Evolutionary conservation across 2,797 vertebrate genomes (phyloP).

Genomic region (Pygocentrus nattereri): DNA sequence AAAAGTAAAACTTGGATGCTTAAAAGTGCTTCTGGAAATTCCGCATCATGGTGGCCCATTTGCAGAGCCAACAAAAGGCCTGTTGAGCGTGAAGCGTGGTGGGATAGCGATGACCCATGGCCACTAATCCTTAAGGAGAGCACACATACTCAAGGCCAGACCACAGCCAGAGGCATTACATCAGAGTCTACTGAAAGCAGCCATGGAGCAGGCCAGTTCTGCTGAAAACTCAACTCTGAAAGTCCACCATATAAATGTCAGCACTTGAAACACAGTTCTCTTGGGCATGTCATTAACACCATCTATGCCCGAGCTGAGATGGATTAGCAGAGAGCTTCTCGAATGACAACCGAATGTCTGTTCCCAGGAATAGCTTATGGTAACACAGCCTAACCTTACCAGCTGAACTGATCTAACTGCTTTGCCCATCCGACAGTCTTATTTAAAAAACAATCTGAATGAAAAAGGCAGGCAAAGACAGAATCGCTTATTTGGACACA

Average conservation of each 20-base stretch:
- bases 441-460: neutral
- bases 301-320: conserved; percentile 55
- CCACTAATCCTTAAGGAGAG: conserved; percentile 51
- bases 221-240: neutral
- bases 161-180: conserved; percentile 20
- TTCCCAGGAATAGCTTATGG: conserved; percentile 67
- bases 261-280: conserved; percentile 44
- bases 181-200: conserved; percentile 18
- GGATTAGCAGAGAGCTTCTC: conserved; percentile 66
- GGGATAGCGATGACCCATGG: conserved; percentile 61
- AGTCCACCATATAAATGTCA: conserved; percentile 9
- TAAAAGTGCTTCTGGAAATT: neutral
- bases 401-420: neutral
- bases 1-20: neutral
- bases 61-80: conserved; percentile 68
- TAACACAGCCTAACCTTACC: neutral
- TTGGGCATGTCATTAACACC: conserved; percentile 59
- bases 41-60: conserved; percentile 56
- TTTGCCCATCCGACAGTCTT: neutral
- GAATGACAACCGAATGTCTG: conserved; percentile 72
- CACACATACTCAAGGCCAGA: conserved; percentile 43
- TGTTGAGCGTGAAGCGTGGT: conserved; percentile 58
- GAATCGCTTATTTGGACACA: neutral
- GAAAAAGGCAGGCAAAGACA: neutral
- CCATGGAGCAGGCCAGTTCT: neutral